These are phyloP conservation scores for Hipposideros armiger DNA, from an alignment of 2,113 vertebrate species.

Conservation along the genomic window DNA sequence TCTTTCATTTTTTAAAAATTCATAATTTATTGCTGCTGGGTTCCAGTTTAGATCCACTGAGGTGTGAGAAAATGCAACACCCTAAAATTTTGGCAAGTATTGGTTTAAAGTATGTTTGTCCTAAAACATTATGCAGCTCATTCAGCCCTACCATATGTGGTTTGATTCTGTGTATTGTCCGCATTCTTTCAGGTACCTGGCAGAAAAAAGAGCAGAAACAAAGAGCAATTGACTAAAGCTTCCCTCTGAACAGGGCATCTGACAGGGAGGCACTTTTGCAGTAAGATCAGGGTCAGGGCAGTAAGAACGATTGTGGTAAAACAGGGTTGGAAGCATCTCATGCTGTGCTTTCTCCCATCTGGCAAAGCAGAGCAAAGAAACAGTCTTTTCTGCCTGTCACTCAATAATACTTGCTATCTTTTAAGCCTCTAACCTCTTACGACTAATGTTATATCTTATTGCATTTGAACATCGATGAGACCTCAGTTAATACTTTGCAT, in stretches of 20 bases:
- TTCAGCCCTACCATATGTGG: background rate
- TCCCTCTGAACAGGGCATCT: background rate
- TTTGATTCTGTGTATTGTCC: background rate
- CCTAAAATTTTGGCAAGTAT: constrained; percentile 45
- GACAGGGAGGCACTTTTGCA: background rate
- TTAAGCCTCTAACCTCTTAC: constrained; percentile 78
- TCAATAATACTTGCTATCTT: constrained; percentile 71
- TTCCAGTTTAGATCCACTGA: constrained; percentile 29
- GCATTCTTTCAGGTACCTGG: constrained; percentile 21
- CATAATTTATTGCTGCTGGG: background rate
- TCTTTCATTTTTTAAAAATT: constrained; percentile 2
- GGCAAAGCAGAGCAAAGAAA: constrained; percentile 69
- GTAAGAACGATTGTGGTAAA: background rate
- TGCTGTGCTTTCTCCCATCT: constrained; percentile 69
- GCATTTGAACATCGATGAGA: constrained; percentile 92
- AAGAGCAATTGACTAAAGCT: constrained; percentile 11
- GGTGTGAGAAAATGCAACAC: constrained; percentile 45
- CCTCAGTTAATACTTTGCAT: constrained; percentile 80
- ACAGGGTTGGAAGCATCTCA: background rate
- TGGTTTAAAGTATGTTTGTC: constrained; percentile 52
- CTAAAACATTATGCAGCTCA: background rate
- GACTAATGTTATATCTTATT: constrained; percentile 86
- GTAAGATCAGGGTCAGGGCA: background rate
- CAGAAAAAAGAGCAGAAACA: background rate
- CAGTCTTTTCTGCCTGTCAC: constrained; percentile 70